Evolutionary conservation across 2,888 invertebrate genomes (phyloP).

Genomic region (Phalera bucephala): DNA sequence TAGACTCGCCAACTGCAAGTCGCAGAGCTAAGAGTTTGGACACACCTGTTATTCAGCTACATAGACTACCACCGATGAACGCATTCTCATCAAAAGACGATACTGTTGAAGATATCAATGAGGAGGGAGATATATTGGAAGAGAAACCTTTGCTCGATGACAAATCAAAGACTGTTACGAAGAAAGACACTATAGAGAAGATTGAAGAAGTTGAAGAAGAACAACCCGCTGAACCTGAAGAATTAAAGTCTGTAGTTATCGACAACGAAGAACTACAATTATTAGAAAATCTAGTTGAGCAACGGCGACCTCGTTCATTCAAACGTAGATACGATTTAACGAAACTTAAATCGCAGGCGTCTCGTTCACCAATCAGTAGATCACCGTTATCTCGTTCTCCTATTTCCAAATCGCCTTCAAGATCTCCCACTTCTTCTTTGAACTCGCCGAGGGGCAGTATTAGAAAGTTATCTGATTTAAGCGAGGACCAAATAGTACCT

Average conservation of each 20-base stretch:
- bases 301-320: constrained; percentile 75
- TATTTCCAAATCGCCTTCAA: constrained; percentile 75
- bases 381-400: constrained; percentile 77
- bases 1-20: constrained; percentile 88
- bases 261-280: constrained; percentile 83
- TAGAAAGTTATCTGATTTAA: constrained; percentile 75
- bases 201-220: constrained; percentile 83
- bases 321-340: constrained; percentile 72
- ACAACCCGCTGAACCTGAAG: constrained; percentile 53
- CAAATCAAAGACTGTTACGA: constrained; percentile 45
- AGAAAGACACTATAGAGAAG: constrained; percentile 66
- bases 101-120: constrained; percentile 90
- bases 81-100: constrained; percentile 95
- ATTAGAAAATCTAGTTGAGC: constrained; percentile 79
- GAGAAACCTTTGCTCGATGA: constrained; percentile 81
- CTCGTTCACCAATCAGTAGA: constrained; percentile 72
- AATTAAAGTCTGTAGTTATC: constrained; percentile 75
- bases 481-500: constrained; percentile 78
- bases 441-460: constrained; percentile 79
- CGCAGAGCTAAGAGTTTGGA: constrained; percentile 93
- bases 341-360: constrained; percentile 63
- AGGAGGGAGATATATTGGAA: constrained; percentile 84
- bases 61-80: constrained; percentile 90
- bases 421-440: constrained; percentile 78
- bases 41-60: constrained; percentile 91